Evolutionary conservation across 2,797 vertebrate species (phyloP).

Genomic region (Carduelis carduelis): DNA sequence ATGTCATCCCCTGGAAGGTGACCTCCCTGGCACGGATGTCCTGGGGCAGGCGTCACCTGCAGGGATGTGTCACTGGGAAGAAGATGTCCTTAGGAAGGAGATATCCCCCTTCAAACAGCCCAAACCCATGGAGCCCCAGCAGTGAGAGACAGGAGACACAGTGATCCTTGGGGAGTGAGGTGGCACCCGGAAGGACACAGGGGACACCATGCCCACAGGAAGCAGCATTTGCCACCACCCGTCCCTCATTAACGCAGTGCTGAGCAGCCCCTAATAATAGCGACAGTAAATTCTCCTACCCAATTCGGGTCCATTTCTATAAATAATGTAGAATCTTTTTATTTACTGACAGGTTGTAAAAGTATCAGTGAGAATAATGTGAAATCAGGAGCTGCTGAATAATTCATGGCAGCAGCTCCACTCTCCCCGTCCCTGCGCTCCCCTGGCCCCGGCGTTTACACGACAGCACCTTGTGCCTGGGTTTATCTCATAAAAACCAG

Average conservation of each 20-base stretch:
- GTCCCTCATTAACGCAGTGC: background rate
- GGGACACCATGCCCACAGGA: background rate
- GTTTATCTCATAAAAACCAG: slow-evolving; percentile 41
- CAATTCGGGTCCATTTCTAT: slow-evolving; percentile 73
- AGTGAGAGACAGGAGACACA: background rate
- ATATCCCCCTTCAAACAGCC: background rate
- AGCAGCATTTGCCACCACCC: background rate
- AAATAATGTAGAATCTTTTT: slow-evolving; percentile 83
- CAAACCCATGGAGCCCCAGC: background rate
- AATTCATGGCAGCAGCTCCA: slow-evolving; percentile 61
- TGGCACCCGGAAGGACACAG: background rate
- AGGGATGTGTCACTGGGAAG: background rate
- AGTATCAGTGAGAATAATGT: slow-evolving; percentile 79
- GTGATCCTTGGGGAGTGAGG: background rate
- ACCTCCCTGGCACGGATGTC: background rate
- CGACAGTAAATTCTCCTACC: slow-evolving; percentile 69
- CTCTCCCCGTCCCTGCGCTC: background rate
- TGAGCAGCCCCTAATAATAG: slow-evolving; percentile 66
- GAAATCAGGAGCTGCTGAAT: slow-evolving; percentile 76
- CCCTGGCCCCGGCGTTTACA: slow-evolving; percentile 37
- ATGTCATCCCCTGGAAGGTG: background rate
- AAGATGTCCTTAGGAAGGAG: background rate
- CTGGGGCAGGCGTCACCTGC: fast-evolving
- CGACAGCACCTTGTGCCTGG: slow-evolving; percentile 1
- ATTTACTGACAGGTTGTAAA: slow-evolving; percentile 84